phyloP scores from a whole-genome alignment of 2,113 vertebrate species.

The Regulus satrapa region DNA sequence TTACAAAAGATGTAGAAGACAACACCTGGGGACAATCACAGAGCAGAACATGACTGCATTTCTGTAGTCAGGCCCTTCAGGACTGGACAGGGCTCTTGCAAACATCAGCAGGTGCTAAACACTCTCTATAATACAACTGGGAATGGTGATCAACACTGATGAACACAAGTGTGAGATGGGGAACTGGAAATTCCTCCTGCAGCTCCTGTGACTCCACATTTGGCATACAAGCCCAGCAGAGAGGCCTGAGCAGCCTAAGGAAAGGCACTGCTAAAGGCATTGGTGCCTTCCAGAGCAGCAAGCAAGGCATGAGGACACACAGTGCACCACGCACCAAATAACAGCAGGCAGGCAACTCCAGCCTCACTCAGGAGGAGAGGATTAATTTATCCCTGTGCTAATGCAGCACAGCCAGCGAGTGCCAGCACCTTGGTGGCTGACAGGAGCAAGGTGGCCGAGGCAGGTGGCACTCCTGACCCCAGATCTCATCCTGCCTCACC shows the following conservation, averaged over 20 bases:
- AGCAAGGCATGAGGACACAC: background rate
- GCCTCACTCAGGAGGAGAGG: background rate
- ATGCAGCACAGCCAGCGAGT: background rate
- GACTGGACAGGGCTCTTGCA: background rate
- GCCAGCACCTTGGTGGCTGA: background rate
- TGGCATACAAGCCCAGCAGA: background rate
- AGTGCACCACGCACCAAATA: background rate
- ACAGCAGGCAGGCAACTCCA: background rate
- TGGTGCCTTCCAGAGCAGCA: background rate
- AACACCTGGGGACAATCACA: rapidly evolving
- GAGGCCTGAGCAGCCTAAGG: background rate
- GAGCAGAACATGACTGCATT: background rate
- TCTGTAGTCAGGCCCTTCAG: background rate
- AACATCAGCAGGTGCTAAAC: background rate
- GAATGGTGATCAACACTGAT: background rate
- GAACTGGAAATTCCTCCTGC: background rate
- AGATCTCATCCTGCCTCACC: background rate
- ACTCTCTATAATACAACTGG: background rate
- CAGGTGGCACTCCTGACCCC: background rate
- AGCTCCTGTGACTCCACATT: background rate
- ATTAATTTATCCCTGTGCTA: background rate
- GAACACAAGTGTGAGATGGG: background rate
- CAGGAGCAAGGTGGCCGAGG: background rate
- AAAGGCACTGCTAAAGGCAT: background rate
- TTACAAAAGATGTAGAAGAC: background rate